Evolutionary conservation across 1,140 invertebrate species (phyloP).

Genomic region (Diuraphis noxia): DNA sequence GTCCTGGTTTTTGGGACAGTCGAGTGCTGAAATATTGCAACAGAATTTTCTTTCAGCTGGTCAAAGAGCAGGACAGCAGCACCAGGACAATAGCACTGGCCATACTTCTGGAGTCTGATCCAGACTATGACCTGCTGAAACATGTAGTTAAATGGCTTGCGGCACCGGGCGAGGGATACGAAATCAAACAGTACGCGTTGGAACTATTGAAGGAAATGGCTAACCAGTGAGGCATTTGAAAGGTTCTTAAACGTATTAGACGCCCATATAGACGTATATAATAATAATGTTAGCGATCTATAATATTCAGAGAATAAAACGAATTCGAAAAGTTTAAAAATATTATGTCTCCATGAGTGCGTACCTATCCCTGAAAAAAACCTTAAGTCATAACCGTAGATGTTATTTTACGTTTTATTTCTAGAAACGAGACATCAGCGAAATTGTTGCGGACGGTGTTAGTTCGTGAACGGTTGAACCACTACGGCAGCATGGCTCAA

Average conservation of each 20-base stretch:
- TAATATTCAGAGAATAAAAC: neutral
- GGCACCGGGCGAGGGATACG: conserved; percentile 65
- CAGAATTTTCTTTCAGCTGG: conserved; percentile 70
- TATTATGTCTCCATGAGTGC: neutral
- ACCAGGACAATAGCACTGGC: conserved; percentile 73
- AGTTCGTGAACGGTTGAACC: conserved; percentile 63
- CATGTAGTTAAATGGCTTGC: conserved; percentile 65
- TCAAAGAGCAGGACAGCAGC: conserved; percentile 70
- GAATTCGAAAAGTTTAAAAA: neutral
- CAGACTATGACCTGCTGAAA: conserved; percentile 63
- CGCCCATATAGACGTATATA: neutral
- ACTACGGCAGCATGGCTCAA: conserved; percentile 71
- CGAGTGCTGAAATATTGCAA: conserved; percentile 63
- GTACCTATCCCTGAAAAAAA: neutral
- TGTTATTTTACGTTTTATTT: neutral
- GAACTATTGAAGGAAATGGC: conserved; percentile 69
- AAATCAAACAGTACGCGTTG: conserved; percentile 70
- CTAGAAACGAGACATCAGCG: neutral
- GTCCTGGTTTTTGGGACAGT: conserved; percentile 61
- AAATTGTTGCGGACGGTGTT: conserved; percentile 59
- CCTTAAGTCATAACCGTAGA: neutral
- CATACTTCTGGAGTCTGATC: conserved; percentile 68
- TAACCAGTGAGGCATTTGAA: conserved; percentile 60
- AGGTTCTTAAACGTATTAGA: conserved; percentile 36
- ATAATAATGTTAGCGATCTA: neutral